Base-by-base conservation (phyloP, 2,888 invertebrate species). In the Cheilosia pagana region DNA sequence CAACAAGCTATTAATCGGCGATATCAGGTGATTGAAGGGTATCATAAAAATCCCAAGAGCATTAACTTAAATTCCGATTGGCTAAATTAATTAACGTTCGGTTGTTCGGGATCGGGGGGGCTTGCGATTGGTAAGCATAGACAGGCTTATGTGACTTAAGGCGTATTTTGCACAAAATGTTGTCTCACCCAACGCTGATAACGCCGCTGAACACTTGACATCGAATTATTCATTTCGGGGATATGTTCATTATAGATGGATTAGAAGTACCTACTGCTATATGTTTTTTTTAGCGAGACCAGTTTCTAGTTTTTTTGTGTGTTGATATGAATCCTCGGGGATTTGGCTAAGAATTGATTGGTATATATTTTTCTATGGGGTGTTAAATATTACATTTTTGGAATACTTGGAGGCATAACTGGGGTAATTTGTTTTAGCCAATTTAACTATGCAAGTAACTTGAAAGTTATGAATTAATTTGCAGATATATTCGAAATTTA, bases 1-100 rank as follows among this genome's bases (percentile, higher is more conserved):
- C 45, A 45, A 19, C 2, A 8, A 19, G 8, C 19, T 19, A 16
- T 45, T 45, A 45, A 19, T 0, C 19, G 45, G 45, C 45, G 45
- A 16, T 45, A 45, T 19, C 19, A 16, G 16, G 45, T 19, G 16
- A 45, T 10, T 45, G 45, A 45, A n/a, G 45, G 16, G 45, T 45
- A 45, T 45, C 45, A 45, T 45, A 45, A 45, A 45, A 19, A 16
- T 45, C 45, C 45, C 45, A 35, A 45, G 1, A 21, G 63, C 45
- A 35, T 74, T 74, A 74, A 55, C 53, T 74, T 63, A 55, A 74
- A 63, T 55, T 63, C 63, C 74, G 55, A 74, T 74, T 74, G 74
- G 63, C 35, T 55, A 39, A 74, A 74, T 74, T 74, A 74, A 63
- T 74, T 55, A 28, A 19, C 19, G 19, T 45, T 19, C 16, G 3